A percentile compares a stretch with the other conserved stretches of the same genome.
These are phyloP conservation scores for Nyctibius grandis DNA, from an alignment of 2,797 vertebrate species.

Conservation along the genomic window DNA sequence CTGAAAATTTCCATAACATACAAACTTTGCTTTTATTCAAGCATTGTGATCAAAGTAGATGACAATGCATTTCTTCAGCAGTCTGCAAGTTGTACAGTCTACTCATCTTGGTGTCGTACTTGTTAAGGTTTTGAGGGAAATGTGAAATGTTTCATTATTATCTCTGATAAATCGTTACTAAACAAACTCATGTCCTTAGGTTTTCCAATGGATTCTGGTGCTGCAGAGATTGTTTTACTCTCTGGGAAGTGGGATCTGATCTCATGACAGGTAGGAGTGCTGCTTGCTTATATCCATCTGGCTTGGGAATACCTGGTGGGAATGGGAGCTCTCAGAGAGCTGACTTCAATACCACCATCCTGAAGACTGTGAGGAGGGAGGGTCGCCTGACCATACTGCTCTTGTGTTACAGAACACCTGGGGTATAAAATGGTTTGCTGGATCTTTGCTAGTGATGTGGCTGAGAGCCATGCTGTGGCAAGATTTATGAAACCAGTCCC, in stretches of 20 bases:
- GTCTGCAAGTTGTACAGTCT: not conserved
- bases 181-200: not conserved
- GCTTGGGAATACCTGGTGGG: not conserved
- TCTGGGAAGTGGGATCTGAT: not conserved
- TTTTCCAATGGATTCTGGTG: not conserved
- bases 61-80: not conserved
- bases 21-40: not conserved
- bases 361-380: not conserved
- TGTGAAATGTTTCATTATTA: not conserved
- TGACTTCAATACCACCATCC: not conserved
- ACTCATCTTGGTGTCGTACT: not conserved
- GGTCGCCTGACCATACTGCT: not conserved
- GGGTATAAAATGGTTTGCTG: not conserved
- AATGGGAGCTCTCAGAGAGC: not conserved
- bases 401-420: not conserved
- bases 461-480: not conserved
- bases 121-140: not conserved
- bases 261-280: not conserved
- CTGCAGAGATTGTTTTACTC: not conserved
- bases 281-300: not conserved
- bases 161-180: not conserved
- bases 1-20: not conserved
- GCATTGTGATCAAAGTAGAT: not conserved
- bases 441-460: not conserved
- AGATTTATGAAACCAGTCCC: not conserved